Conservation (phyloP, 2,888 invertebrate genomes). For the Drosophila mettleri region DNA sequence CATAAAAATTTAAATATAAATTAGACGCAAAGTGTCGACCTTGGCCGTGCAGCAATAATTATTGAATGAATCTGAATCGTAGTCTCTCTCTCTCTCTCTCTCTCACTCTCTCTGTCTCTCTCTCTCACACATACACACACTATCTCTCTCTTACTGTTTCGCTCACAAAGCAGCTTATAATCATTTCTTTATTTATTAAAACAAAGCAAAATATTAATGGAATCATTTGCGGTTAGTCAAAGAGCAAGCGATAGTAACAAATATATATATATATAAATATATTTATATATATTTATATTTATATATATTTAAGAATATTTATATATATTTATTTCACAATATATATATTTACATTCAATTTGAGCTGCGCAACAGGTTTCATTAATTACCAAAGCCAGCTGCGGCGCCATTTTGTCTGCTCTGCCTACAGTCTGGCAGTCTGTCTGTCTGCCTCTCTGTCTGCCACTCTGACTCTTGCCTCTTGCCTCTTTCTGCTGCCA, state of each 20-base stretch:
- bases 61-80: constrained; percentile 66
- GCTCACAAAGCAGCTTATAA: constrained; percentile 34
- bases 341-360: neutral
- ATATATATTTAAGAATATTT: neutral
- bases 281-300: neutral
- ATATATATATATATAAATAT: neutral
- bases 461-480: neutral
- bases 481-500: neutral
- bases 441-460: neutral
- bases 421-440: neutral
- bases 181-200: constrained; percentile 34
- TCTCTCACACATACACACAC: too few species aligned
- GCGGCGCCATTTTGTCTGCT: constrained; percentile 51
- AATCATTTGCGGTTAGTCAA: constrained; percentile 38
- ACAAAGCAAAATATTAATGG: constrained; percentile 33
- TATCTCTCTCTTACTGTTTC: too few species aligned
- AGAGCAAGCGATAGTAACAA: constrained; percentile 8
- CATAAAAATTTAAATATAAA: constrained; percentile 29
- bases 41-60: constrained; percentile 52
- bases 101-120: too few species aligned
- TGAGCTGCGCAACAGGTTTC: constrained; percentile 51
- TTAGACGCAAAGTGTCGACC: constrained; percentile 31
- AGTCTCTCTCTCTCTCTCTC: too few species aligned
- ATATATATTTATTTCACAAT: neutral
- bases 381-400: constrained; percentile 46